Conservation (phyloP, 2,797 vertebrate genomes). For the Hydrolagus colliei region DNA sequence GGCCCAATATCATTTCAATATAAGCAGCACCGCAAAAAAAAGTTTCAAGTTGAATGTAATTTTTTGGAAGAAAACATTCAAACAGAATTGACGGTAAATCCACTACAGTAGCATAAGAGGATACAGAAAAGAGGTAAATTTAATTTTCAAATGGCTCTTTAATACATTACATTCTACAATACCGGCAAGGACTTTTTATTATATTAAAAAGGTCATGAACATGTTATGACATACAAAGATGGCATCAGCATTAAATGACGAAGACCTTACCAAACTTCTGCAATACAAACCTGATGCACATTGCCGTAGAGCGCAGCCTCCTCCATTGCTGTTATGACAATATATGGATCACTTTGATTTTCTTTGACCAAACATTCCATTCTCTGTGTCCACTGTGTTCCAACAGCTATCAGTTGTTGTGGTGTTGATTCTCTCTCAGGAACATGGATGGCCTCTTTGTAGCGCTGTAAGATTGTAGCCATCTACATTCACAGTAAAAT, state of each 20-base stretch:
- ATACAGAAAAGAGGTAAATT: neutral
- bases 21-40: no score
- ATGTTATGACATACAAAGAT: neutral
- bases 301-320: constrained; percentile 78
- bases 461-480: constrained; percentile 64
- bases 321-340: constrained; percentile 65
- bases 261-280: neutral
- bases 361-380: constrained; percentile 56
- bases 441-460: constrained; percentile 54
- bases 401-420: constrained; percentile 69
- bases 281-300: constrained; percentile 73
- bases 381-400: constrained; percentile 63
- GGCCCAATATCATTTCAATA: no score
- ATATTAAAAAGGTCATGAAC: neutral
- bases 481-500: constrained; percentile 52
- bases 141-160: neutral
- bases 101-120: neutral
- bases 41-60: no score
- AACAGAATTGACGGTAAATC: neutral
- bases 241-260: neutral
- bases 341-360: constrained; percentile 65
- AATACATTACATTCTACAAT: neutral
- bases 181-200: neutral
- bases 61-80: no score
- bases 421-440: constrained; percentile 50